Base-by-base conservation (phyloP, 2,797 vertebrate species). In the Myotis findleyi region DNA sequence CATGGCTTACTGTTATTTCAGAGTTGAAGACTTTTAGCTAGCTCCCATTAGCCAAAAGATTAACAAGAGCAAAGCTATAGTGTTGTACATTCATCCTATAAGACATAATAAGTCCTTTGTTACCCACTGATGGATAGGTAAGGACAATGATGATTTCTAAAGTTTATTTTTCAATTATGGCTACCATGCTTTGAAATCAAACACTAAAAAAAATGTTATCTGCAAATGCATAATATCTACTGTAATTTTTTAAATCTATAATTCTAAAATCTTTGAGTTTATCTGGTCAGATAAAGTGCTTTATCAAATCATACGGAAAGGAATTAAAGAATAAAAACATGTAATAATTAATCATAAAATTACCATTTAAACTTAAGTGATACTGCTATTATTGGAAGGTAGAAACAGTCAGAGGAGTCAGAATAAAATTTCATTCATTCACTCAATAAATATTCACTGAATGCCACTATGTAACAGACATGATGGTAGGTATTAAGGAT, bases 301-400 rank as follows among this genome's bases (percentile, higher is more conserved):
- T 87, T 72, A 77, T n/a, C 38, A 91, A 83, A 88, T 64, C 25
- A 27, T 79, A 12, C 23, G 18, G 27, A 76, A 76, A 83, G 33
- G 7, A 91, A n/a, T 27, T 82, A 81, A 55, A 75, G 51, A 90
- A 75, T 68, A 96, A 83, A 94, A 91, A 93, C 38, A 88, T 49
- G 7, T 27, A 89, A 33, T 33, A 59, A 76, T 87, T 73, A 80
- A 44, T 49, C 36, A 83, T 30, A 73, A 90, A 93, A 76, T 64
- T 84, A n/a, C 1, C n/a, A 93, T 38, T 79, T 59, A 47, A 59
- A 25, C 13, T 51, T 64, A 71, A 75, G 36, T n/a, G 27, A 77
- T 30, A 51, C 3, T 64, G 27, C 18, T 64, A 47, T 83, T 55
- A 64, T 59, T 5, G 23, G 17, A 49, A 41, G n/a, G 27, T 72